Base-by-base conservation (phyloP, 2,797 vertebrate genomes). In the Bradypodion ventrale region DNA sequence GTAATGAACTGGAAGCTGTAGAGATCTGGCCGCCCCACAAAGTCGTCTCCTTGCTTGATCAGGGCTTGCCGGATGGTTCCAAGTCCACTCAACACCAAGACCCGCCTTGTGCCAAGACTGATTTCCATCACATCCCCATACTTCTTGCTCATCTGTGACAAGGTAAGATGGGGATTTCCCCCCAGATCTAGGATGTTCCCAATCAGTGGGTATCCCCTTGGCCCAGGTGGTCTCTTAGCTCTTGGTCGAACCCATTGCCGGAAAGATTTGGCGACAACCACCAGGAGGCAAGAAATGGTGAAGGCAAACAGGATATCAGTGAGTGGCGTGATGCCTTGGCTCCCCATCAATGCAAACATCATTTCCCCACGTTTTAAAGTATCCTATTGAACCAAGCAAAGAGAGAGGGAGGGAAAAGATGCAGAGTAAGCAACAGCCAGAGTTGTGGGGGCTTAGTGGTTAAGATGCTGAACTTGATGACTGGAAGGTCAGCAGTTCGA, bases 71-170 rank as follows among this genome's bases (percentile, higher is more conserved):
- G 93, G 82, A 99, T 89, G 8, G 96, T 97, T 7, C 98, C 96
- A 32, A 82, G 89, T 44, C 98, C 96, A 0, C 97, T 97, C 85
- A 99, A 93, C 86, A 99, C 97, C 15, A 98, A 89, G n/a, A 99
- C 97, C 0, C 97, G 97, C 0, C 96, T 97, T 69, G 87, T 95
- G 81, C 98, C 98, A 0, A 99, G 97, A 82, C 94, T 96, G 82
- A 99, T 94, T 94, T 98, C 96, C 92, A 97, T 95, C 76, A 99
- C 92, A 0, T 97, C 92, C 1, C 98, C 98, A 0, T 97, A 99
- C 46, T 77, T 93, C 87, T 96, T 93, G 75, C 97, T 97, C 97
- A 99, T 96, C 78, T 73, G 90, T 0, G 95, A 93, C 85, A 99
- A 95, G 1, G 88, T 96, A 92, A 98, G 85, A 82, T 99, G 97